These are phyloP conservation scores for Aporophyla lueneburgensis DNA, from an alignment of 2,888 invertebrate genomes.

Conservation along the genomic window DNA sequence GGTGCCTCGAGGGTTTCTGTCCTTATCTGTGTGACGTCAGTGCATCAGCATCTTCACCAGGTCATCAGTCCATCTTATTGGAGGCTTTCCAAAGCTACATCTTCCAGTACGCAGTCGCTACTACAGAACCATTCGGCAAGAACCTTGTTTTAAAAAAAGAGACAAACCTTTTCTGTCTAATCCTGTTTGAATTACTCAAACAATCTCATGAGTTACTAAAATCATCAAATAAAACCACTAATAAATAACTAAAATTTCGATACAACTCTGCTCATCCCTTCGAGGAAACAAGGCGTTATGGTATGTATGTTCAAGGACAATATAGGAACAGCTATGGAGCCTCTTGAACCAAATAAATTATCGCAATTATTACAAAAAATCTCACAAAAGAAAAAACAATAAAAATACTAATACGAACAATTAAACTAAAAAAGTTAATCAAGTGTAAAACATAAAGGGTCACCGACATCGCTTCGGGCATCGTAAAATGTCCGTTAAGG, in stretches of 20 bases:
- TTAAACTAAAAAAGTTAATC: constrained; percentile 60
- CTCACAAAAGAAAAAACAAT: no score
- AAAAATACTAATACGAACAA: constrained; percentile 41
- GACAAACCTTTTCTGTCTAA: no score
- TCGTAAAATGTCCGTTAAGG: constrained; percentile 63
- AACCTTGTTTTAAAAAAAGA: no score
- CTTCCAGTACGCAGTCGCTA: no score
- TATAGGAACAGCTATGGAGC: not conserved
- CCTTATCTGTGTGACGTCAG: no score
- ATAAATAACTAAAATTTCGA: not conserved
- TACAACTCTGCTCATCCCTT: not conserved
- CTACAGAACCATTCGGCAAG: no score
- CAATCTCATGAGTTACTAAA: not conserved
- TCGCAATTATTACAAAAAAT: not conserved
- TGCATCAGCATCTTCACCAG: no score
- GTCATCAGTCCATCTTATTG: no score
- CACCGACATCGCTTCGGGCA: constrained; percentile 41
- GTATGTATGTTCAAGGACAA: not conserved
- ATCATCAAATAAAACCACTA: not conserved
- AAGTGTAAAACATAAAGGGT: constrained; percentile 56
- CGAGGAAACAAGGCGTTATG: not conserved
- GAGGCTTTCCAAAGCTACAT: no score
- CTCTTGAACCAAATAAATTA: not conserved
- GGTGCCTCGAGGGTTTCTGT: no score
- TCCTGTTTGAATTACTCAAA: not conserved